phyloP scores from a whole-genome alignment of 2,888 invertebrate species.

The Hydropsyche betteni region DNA sequence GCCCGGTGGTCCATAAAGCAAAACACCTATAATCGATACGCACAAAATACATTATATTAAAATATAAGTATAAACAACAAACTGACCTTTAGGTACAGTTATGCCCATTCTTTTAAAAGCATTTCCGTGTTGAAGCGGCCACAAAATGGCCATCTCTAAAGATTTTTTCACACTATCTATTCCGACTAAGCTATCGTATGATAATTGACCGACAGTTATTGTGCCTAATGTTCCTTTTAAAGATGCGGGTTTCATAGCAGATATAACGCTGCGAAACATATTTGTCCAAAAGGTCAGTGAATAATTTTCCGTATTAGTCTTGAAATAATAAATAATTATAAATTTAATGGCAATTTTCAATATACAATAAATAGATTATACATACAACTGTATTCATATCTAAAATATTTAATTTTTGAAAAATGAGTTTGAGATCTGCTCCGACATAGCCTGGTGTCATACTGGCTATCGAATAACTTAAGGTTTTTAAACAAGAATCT shows the following conservation, averaged over 20 bases:
- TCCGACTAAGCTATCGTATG: constrained; percentile 67
- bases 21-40: constrained; percentile 58
- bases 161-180: constrained; percentile 64
- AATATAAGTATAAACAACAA: constrained; percentile 9
- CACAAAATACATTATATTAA: constrained; percentile 2
- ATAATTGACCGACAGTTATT: constrained; percentile 57
- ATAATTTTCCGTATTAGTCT: constrained; percentile 23
- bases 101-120: constrained; percentile 67
- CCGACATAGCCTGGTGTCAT: constrained; percentile 68
- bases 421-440: constrained; percentile 65
- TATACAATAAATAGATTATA: constrained; percentile 3
- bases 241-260: constrained; percentile 58
- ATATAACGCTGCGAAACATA: constrained; percentile 54
- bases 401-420: constrained; percentile 49
- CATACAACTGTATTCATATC: neutral
- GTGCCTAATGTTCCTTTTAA: constrained; percentile 61
- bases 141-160: constrained; percentile 65
- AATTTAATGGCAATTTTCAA: neutral
- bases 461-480: constrained; percentile 56
- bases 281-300: constrained; percentile 43
- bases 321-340: constrained; percentile 12
- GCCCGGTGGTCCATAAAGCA: constrained; percentile 73
- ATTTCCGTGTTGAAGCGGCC: constrained; percentile 66
- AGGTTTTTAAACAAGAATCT: constrained; percentile 47
- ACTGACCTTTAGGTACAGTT: constrained; percentile 63